Base-by-base conservation (phyloP, 2,888 invertebrate species). In the Pedicia rivosa region DNA sequence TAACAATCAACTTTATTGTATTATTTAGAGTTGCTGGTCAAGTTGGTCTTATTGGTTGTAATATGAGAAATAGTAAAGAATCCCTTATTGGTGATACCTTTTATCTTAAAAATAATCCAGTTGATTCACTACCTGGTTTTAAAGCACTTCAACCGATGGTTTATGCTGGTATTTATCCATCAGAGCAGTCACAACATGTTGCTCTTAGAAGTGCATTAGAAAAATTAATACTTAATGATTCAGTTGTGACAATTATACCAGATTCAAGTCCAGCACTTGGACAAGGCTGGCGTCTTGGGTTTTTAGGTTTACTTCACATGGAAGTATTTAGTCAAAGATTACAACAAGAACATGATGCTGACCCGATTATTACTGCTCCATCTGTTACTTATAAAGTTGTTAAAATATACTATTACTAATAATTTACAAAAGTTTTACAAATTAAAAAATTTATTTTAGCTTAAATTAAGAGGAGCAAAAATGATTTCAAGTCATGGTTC, bases 161-260 rank as follows among this genome's bases (percentile, higher is more conserved):
- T 6, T 90, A 74, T 64, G 84, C 88, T 41, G 90, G 90, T 1
- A 46, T 62, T 39, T 98, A 83, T 62, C 95, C 97, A 0, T 67
- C 80, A 34, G 90, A 94, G 57, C 88, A 91, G 53, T 81, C 87
- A 0, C 81, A 91, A 52, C 79, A 81, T 53, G 54, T 70, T 1
- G 65, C 67, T 37, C 64, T 94, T 12, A 68, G 78, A 48, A 72
- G 67, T 50, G 87, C 97, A 9, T 78, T 98, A 37, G 88, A 90
- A 43, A 90, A 90, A 59, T 66, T 98, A 31, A 71, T 77, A n/a
- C 65, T 98, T 27, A 98, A 94, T 61, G 97, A 98, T 62, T 81
- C 87, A 5, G 91, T 87, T 40, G 94, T 97, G 4, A 70, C 75
- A n/a, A 67, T 90, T 4, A 66, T 66, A 26, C 56, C 74, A 12